phyloP scores from a whole-genome alignment of 2,888 invertebrate genomes.

The Acleris cristana region DNA sequence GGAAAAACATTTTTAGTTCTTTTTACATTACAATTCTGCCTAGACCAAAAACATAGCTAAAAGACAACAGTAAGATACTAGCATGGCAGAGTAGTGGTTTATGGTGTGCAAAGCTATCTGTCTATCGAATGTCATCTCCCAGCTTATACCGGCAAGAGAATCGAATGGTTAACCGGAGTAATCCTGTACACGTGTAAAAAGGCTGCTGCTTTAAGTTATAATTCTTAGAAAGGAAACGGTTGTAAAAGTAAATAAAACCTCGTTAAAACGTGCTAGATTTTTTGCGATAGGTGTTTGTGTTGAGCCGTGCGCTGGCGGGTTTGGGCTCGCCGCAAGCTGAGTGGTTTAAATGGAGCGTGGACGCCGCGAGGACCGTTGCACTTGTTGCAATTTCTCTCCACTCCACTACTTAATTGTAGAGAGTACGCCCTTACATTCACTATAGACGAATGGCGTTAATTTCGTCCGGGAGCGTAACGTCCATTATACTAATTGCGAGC shows the following conservation, averaged over 20 bases:
- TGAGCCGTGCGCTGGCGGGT: constrained; percentile 48
- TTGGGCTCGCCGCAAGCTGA: constrained; percentile 62
- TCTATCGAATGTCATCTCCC: too few relatives aligned
- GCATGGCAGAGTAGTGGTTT: too few relatives aligned
- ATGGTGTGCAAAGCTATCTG: too few relatives aligned
- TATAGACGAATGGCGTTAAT: constrained; percentile 78
- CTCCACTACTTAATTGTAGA: constrained; percentile 74
- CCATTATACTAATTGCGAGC: constrained; percentile 82
- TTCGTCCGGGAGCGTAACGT: constrained; percentile 72
- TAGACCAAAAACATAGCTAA: too few relatives aligned
- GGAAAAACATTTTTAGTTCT: too few relatives aligned
- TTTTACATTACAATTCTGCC: too few relatives aligned
- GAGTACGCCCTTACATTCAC: constrained; percentile 70
- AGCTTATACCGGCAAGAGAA: too few relatives aligned
- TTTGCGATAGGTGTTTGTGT: constrained; percentile 55
- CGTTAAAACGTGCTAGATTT: constrained; percentile 4
- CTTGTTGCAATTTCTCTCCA: constrained; percentile 79
- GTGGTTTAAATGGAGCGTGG: constrained; percentile 78
- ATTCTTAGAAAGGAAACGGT: constrained; percentile 20
- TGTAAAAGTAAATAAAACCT: constrained; percentile 19
- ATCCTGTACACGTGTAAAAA: too few relatives aligned
- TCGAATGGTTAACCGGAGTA: too few relatives aligned
- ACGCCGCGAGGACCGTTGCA: constrained; percentile 69
- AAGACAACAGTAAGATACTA: too few relatives aligned
- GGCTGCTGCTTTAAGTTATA: too few relatives aligned